These are phyloP conservation scores for Astatoreochromis straeleni DNA, from an alignment of 2,113 vertebrate species.

Conservation along the genomic window DNA sequence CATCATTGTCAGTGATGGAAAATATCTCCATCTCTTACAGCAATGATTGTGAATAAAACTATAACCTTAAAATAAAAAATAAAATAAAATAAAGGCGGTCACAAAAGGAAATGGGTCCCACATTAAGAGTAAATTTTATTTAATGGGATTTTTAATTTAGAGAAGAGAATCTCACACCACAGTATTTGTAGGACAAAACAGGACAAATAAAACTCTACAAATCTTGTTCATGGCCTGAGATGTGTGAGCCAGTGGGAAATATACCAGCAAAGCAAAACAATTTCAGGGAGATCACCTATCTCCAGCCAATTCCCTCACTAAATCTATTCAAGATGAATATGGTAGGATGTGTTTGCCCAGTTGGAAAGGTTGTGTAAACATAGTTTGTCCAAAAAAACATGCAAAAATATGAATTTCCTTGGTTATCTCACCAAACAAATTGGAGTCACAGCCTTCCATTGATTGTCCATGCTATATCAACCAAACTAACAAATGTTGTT, in stretches of 20 bases:
- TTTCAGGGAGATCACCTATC: conserved; percentile 47
- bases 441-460: not conserved
- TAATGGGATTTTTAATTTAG: not conserved
- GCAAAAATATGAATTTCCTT: conserved; percentile 5
- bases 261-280: conserved; percentile 31
- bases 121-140: not conserved
- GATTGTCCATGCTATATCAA: not conserved
- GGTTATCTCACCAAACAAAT: not conserved
- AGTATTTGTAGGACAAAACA: not conserved
- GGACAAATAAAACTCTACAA: conserved; percentile 20
- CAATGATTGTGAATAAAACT: not conserved
- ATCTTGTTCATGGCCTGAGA: not conserved
- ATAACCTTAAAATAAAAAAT: not conserved
- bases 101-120: not conserved
- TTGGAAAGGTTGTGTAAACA: conserved; percentile 15
- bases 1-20: not conserved
- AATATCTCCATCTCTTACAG: not conserved
- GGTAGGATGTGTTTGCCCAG: conserved; percentile 6
- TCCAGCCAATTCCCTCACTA: conserved; percentile 18
- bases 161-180: not conserved
- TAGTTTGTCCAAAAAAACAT: not conserved
- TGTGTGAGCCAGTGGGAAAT: conserved; percentile 30
- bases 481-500: not conserved
- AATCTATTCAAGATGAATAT: conserved; percentile 49
- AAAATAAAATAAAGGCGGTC: not conserved